phyloP scores from a whole-genome alignment of 2,797 vertebrate genomes.

The Pygocentrus nattereri region DNA sequence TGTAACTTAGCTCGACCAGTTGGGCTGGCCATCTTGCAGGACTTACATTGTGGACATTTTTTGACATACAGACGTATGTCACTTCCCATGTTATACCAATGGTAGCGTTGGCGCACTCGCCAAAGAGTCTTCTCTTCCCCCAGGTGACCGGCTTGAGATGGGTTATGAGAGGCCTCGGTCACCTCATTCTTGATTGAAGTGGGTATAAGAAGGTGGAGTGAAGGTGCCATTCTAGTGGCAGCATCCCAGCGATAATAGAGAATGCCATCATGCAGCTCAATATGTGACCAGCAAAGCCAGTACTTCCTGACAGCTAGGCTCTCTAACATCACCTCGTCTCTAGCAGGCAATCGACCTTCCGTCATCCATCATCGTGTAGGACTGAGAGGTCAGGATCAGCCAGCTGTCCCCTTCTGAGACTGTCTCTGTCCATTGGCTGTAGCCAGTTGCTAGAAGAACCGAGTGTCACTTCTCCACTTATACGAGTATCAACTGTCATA shows the following conservation, averaged over 20 bases:
- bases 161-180: too few relatives aligned
- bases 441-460: slow-evolving; percentile 37
- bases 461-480: too few relatives aligned
- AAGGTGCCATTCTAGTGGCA: too few relatives aligned
- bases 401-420: slow-evolving; percentile 10
- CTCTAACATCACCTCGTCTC: too few relatives aligned
- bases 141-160: too few relatives aligned
- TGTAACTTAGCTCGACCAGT: slow-evolving; percentile 32
- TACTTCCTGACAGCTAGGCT: too few relatives aligned
- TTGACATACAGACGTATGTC: slow-evolving; percentile 35
- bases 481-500: too few relatives aligned
- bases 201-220: too few relatives aligned
- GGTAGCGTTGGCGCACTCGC: slow-evolving; percentile 19
- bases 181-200: too few relatives aligned
- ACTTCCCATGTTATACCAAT: slow-evolving; percentile 44
- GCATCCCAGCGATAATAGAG: too few relatives aligned
- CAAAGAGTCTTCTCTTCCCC: slow-evolving; percentile 16
- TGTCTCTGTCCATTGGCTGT: not conserved
- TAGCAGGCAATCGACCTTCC: not conserved
- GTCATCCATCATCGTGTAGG: slow-evolving; percentile 25
- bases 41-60: not conserved
- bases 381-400: slow-evolving; percentile 27
- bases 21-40: slow-evolving; percentile 5
- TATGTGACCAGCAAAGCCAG: too few relatives aligned
- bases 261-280: too few relatives aligned